Evolutionary conservation across 1,140 invertebrate genomes (phyloP).

Genomic region (Subanguina moxae): DNA sequence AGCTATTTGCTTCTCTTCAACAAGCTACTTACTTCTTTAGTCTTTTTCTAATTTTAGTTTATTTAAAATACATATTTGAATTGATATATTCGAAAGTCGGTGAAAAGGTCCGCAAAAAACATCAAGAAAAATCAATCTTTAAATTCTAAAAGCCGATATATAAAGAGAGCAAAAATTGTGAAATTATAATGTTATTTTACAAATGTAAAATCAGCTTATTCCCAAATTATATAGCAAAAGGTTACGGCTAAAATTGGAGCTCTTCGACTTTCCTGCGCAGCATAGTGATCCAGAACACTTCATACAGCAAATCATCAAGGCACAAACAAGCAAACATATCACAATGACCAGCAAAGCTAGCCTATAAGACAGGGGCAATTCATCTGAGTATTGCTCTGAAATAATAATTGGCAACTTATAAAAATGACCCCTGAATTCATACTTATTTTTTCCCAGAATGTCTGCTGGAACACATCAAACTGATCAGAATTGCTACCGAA

Average conservation of each 20-base stretch:
- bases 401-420: background rate
- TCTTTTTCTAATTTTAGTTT: too few relatives aligned
- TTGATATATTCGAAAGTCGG: too few relatives aligned
- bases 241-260: conserved; percentile 20
- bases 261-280: conserved; percentile 17
- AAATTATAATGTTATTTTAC: too few relatives aligned
- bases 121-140: too few relatives aligned
- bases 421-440: background rate
- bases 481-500: conserved; percentile 11
- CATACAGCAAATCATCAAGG: conserved; percentile 17
- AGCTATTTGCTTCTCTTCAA: too few relatives aligned
- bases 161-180: too few relatives aligned
- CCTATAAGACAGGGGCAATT: background rate
- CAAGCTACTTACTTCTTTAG: too few relatives aligned
- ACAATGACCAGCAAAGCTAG: background rate
- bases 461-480: background rate
- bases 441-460: conserved; percentile 18
- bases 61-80: too few relatives aligned
- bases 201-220: background rate
- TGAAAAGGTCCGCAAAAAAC: too few relatives aligned
- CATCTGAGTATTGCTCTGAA: conserved; percentile 5
- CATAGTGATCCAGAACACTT: conserved; percentile 12
- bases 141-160: too few relatives aligned
- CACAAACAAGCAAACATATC: background rate
- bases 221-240: background rate